A percentile compares a stretch with the other conserved stretches of the same genome.
These are phyloP conservation scores for Apistogramma diplotaenia DNA, from an alignment of 2,113 vertebrate genomes.

Conservation along the genomic window DNA sequence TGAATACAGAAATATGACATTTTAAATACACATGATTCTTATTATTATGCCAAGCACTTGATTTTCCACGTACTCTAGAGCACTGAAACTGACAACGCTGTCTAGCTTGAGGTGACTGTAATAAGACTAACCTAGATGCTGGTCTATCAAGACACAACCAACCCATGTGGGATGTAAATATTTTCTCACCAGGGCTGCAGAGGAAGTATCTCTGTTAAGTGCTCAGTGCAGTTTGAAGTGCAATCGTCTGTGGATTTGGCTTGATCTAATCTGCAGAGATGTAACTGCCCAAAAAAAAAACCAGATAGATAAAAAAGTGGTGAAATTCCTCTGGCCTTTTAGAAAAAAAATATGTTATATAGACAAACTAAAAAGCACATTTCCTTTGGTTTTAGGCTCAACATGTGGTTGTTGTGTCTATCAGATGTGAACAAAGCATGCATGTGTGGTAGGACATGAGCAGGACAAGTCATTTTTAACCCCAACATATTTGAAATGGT, in stretches of 20 bases:
- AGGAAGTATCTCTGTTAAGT: neutral
- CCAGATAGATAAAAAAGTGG: neutral
- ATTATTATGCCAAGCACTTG: neutral
- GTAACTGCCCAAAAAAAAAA: neutral
- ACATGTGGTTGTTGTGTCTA: neutral
- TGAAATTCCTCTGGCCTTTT: neutral
- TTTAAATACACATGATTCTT: neutral
- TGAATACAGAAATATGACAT: neutral
- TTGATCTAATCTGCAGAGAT: neutral
- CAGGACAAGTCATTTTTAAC: neutral
- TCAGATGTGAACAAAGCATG: neutral
- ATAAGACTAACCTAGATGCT: neutral
- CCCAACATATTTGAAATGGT: neutral
- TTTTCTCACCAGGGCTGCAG: neutral
- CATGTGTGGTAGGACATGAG: neutral
- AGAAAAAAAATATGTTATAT: fast-evolving
- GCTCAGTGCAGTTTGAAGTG: neutral
- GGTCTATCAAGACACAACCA: neutral
- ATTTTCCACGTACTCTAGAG: neutral
- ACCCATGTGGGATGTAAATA: neutral
- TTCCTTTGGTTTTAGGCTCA: conserved; percentile 6
- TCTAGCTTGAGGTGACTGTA: neutral
- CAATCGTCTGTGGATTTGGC: neutral
- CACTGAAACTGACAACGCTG: neutral
- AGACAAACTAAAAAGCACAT: neutral